Evolutionary conservation across 2,797 vertebrate genomes (phyloP).

Genomic region (Tokudaia tokunoshimensis): DNA sequence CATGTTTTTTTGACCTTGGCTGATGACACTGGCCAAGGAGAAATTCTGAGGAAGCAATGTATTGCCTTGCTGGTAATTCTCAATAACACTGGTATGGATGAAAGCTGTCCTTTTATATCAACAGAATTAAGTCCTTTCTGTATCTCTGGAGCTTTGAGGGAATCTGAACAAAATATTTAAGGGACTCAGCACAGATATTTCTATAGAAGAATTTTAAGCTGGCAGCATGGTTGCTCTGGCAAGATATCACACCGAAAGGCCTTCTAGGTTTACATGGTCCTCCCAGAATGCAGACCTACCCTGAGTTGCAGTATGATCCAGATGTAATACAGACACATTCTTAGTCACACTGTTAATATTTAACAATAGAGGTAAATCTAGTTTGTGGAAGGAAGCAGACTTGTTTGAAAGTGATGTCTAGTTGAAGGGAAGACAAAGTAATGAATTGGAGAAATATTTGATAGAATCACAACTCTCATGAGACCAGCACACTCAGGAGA

Average conservation of each 20-base stretch:
- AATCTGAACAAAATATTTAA: not conserved
- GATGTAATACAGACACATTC: not conserved
- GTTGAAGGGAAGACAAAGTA: not conserved
- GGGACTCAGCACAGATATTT: not conserved
- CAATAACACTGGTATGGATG: not conserved
- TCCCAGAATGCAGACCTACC: not conserved
- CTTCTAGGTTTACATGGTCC: not conserved
- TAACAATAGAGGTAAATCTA: not conserved
- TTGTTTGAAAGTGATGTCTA: not conserved
- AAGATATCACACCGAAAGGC: not conserved
- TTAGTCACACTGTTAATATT: not conserved
- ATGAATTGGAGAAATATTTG: not conserved
- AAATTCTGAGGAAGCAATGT: not conserved
- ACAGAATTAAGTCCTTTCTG: not conserved
- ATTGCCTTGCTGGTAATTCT: not conserved
- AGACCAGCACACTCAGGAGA: not conserved
- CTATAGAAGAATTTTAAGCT: not conserved
- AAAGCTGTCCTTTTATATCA: not conserved
- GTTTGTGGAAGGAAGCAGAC: not conserved
- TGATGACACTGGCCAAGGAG: not conserved
- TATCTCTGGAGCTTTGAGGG: not conserved
- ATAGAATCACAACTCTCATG: not conserved
- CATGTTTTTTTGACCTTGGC: not conserved
- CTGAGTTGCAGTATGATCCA: not conserved
- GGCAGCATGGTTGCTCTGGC: not conserved